Percentiles rank a stretch among this genome's conserved stretches.
Evolutionary conservation across 2,797 vertebrate species (phyloP).

Genomic region (Helicolenus hilgendorfi): DNA sequence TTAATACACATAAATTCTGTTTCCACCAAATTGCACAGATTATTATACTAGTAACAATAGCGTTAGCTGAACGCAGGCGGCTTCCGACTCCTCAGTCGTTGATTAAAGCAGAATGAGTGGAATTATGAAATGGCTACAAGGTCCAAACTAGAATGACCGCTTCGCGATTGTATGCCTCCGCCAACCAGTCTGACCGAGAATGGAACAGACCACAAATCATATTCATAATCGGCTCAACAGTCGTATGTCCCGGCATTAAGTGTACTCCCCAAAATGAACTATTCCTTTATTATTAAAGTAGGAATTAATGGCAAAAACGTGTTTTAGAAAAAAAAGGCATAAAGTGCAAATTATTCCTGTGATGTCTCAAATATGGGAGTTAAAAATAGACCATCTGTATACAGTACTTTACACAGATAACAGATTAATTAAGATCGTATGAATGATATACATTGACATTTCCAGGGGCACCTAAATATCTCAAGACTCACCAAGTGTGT

Average conservation of each 20-base stretch:
- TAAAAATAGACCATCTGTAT: neutral
- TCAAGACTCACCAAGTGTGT: constrained; percentile 21
- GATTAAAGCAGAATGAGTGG: neutral
- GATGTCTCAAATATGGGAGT: neutral
- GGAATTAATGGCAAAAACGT: neutral
- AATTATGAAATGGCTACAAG: neutral
- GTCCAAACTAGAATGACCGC: neutral
- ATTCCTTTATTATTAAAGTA: neutral
- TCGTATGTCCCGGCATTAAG: neutral
- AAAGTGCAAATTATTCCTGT: neutral
- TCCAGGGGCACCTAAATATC: constrained; percentile 52
- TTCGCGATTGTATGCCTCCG: neutral
- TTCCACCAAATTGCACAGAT: neutral
- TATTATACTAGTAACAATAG: neutral
- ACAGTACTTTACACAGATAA: neutral
- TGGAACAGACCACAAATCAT: neutral
- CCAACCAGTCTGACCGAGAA: too few species aligned
- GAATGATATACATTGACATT: constrained; percentile 23
- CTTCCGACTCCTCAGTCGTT: neutral
- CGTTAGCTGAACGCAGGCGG: neutral
- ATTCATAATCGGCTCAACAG: neutral
- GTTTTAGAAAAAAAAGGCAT: neutral
- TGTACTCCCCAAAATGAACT: neutral
- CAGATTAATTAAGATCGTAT: neutral
- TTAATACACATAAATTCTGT: neutral